These are phyloP conservation scores for Drosophila biarmipes DNA, from an alignment of 1,140 invertebrate species.

Conservation along the genomic window DNA sequence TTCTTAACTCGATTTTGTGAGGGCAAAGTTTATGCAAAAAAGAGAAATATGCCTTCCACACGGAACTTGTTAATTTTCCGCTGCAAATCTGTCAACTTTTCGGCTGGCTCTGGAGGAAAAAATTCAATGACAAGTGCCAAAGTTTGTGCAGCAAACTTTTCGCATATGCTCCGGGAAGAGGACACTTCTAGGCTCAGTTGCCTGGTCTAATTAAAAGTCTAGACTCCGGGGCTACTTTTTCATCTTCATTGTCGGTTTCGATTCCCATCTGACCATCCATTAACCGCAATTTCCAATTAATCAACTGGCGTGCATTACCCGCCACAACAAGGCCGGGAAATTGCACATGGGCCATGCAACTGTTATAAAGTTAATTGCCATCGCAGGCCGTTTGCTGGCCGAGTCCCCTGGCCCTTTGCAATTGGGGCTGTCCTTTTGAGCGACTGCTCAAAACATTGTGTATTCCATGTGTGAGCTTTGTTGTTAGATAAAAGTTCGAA, in stretches of 20 bases:
- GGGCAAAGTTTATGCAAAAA: slow-evolving; percentile 65
- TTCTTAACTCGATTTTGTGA: slow-evolving; percentile 76
- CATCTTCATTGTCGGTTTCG: slow-evolving; percentile 20
- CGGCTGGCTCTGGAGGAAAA: slow-evolving; percentile 25
- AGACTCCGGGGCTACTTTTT: slow-evolving; percentile 57
- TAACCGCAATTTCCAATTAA: slow-evolving; percentile 82
- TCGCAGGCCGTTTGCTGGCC: slow-evolving; percentile 45
- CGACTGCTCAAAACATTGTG: slow-evolving; percentile 29
- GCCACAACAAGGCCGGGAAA: slow-evolving; percentile 28
- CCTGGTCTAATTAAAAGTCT: slow-evolving; percentile 76
- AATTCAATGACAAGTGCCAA: slow-evolving; percentile 69
- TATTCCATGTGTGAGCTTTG: slow-evolving; percentile 32
- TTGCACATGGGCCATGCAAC: slow-evolving; percentile 66
- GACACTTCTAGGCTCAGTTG: slow-evolving; percentile 48
- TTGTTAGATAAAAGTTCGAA: slow-evolving; percentile 50
- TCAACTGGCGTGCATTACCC: slow-evolving; percentile 70
- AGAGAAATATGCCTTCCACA: slow-evolving; percentile 26
- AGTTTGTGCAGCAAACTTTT: slow-evolving; percentile 55
- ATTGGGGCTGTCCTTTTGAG: not conserved
- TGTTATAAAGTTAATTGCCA: slow-evolving; percentile 83
- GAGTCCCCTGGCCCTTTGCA: not conserved
- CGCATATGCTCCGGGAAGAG: slow-evolving; percentile 45
- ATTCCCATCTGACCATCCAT: slow-evolving; percentile 58
- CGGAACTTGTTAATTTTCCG: slow-evolving; percentile 80
- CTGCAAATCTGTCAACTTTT: slow-evolving; percentile 79